Base-by-base conservation (phyloP, 2,113 vertebrate species). In the Pollimyrus isidori region DNA sequence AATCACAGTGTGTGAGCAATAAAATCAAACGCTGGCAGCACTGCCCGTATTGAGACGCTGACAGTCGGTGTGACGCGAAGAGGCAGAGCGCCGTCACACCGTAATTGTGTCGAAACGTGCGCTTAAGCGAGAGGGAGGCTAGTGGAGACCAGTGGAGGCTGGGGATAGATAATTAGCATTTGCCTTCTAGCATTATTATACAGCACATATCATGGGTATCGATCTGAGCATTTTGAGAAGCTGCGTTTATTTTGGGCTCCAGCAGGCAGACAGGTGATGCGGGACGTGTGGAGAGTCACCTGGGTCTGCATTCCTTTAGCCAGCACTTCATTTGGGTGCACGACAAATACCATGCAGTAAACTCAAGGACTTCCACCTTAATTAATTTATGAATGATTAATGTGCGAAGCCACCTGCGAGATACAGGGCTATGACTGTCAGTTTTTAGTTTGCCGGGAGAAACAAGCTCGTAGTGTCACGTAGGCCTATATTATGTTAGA, bases 1-100 rank as follows among this genome's bases (percentile, higher is more conserved):
- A 89, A 58, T 50, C 39, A 11, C 39, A 17, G 85, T 21, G 82
- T 52, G 76, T 58, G 76, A 85, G 88, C 23, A 89, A 85, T 89
- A 89, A 89, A 89, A 89, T 89, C 76, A 89, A 62, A 88, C 2
- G 13, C 45, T 9, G n/a, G 3, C 17, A 56, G 76, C 3, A 15
- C 49, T 45, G 48, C 69, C 69, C 1, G 7, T 48, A 7, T 39
- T n/a, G 39, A 58, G 50, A 17, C 50, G 50, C 50, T 89, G 13
- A 84, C 21, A 19, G 49, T 13, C 23, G 23, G 11, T 56, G 10
- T n/a, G 11, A 23, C 3, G 21, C 4, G 49, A 56, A 42, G 5
- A 50, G 30, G 30, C 69, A 45, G 50, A 50, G 52, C 19, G 35
- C 23, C 23, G 26, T 53, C 23, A 3, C 52, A 5, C 30, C 30